Evolutionary conservation across 2,888 invertebrate genomes (phyloP).

Genomic region (Lumbricus terrestris): DNA sequence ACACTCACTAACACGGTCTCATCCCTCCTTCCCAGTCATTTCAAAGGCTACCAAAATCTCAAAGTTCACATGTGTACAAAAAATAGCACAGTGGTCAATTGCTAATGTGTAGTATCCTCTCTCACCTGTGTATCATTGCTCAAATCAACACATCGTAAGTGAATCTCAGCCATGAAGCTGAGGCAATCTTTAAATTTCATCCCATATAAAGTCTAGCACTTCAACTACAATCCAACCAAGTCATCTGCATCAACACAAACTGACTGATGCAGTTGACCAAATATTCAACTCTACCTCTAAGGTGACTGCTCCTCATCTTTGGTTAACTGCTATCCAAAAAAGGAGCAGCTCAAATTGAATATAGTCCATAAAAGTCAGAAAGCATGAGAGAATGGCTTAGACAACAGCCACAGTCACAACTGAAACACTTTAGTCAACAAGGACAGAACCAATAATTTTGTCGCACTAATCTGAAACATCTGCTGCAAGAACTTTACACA

Average conservation of each 20-base stretch:
- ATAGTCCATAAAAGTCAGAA: background rate
- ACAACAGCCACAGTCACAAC: background rate
- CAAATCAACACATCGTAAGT: background rate
- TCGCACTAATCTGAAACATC: background rate
- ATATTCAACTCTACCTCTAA: background rate
- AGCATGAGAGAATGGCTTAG: background rate
- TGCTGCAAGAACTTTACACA: background rate
- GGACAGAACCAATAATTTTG: background rate
- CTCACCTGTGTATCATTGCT: background rate
- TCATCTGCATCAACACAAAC: background rate
- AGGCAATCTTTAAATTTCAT: background rate
- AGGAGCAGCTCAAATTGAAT: too few relatives aligned
- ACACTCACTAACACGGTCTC: background rate
- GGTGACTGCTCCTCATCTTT: background rate
- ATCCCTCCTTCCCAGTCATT: background rate
- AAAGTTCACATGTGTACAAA: background rate
- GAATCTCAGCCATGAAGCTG: background rate
- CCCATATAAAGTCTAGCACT: too few relatives aligned
- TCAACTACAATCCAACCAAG: background rate
- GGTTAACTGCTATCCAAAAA: too few relatives aligned
- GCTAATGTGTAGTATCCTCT: background rate
- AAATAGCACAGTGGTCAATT: background rate
- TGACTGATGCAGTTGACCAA: background rate
- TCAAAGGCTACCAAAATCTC: background rate
- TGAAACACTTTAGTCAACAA: background rate